Conservation (phyloP, 2,113 vertebrate species). For the Andinoacara biseriatus region DNA sequence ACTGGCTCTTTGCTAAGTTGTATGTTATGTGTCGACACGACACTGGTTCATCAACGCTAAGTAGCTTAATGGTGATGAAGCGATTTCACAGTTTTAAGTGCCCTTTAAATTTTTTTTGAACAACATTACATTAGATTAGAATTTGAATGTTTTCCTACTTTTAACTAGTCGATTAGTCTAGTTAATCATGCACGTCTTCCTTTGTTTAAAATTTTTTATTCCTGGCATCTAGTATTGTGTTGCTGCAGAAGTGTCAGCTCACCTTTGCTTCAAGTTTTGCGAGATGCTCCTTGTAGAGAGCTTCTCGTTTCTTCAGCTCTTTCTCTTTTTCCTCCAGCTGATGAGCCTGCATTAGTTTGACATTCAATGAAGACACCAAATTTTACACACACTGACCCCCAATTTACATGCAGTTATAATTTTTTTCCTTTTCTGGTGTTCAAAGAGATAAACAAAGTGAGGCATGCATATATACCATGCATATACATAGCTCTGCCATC, state of each 20-base stretch:
- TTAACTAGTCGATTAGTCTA: neutral
- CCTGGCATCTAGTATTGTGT: neutral
- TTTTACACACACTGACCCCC: neutral
- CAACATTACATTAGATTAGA: neutral
- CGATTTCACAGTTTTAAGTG: too few relatives aligned
- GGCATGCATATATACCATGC: constrained; percentile 16
- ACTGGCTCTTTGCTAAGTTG: too few relatives aligned
- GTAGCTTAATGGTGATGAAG: too few relatives aligned
- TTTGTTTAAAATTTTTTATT: neutral
- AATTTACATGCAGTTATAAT: neutral
- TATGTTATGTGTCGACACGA: too few relatives aligned
- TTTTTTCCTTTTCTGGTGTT: neutral
- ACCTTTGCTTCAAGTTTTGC: constrained; percentile 75
- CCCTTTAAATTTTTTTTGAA: neutral
- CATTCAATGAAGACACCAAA: neutral
- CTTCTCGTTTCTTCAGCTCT: constrained; percentile 60
- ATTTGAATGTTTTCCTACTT: too few relatives aligned
- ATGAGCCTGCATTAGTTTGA: constrained; percentile 62
- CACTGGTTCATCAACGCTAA: too few relatives aligned
- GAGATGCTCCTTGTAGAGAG: constrained; percentile 66
- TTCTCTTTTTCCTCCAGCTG: constrained; percentile 72
- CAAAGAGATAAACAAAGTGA: neutral
- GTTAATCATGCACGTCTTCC: neutral
- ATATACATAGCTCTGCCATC: constrained; percentile 16
- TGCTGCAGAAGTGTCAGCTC: neutral